These are phyloP conservation scores for Ariopsis seemanni DNA, from an alignment of 2,113 vertebrate species.

Conservation along the genomic window DNA sequence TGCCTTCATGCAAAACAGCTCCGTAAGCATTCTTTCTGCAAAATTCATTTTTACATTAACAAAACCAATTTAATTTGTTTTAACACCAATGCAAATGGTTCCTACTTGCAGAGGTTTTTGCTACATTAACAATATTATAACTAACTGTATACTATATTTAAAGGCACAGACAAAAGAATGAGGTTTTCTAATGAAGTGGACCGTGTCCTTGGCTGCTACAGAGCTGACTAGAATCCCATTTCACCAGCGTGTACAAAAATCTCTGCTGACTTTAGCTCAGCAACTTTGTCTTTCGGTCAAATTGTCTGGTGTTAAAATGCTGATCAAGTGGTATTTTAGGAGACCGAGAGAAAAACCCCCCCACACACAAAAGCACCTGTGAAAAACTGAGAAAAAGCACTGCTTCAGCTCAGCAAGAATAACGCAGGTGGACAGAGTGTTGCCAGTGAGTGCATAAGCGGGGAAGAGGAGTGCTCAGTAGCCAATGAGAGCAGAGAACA, in stretches of 20 bases:
- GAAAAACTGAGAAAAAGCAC: not conserved
- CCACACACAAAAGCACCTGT: not conserved
- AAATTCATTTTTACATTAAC: not conserved
- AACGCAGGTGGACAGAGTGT: not conserved
- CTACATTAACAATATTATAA: not conserved
- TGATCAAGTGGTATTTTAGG: not conserved
- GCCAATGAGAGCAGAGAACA: constrained; percentile 26
- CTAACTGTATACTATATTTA: not conserved
- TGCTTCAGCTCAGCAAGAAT: constrained; percentile 13
- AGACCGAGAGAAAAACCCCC: not conserved
- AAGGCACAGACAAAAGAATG: not conserved
- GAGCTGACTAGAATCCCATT: not conserved
- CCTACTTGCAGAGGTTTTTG: not conserved
- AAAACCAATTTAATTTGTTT: not conserved
- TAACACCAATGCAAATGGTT: not conserved
- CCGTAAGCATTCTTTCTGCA: not conserved
- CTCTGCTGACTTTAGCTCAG: not conserved
- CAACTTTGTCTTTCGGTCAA: not conserved
- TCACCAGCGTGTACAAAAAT: not conserved
- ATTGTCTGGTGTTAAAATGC: constrained; percentile 17
- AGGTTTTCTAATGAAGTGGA: not conserved
- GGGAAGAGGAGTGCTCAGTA: not conserved
- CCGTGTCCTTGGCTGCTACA: not conserved
- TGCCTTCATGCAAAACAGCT: constrained; percentile 2
- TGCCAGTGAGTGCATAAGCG: constrained; percentile 21